Evolutionary conservation across 2,797 vertebrate species (phyloP), one percentile per base, ranked within the genome.

Genomic region (Sciaenops ocellatus): DNA sequence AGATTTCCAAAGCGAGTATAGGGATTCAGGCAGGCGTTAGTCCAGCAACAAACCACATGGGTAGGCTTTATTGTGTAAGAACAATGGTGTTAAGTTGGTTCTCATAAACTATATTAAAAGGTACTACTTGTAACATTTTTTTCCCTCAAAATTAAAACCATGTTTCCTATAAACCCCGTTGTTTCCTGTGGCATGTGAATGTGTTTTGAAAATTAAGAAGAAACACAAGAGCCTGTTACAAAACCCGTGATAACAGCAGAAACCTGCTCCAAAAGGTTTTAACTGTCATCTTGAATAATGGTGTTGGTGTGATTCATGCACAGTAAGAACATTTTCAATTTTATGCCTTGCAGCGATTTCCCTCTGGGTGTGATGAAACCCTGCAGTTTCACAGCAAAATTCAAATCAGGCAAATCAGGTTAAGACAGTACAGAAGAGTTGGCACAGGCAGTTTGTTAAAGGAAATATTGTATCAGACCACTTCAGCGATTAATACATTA

Each of bases 101-200:
- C 89, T 82, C 85, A 84, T 83, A 83, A 85, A 88, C 59, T 64
- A 74, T 77, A 79, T 69, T 85, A 76, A 84, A 38, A 87, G 79
- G 80, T 86, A 77, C 87, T 80, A 86, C 84, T 88, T 88, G 84
- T 84, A 88, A 83, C 77, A 56, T 85, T 86, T 77, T 65, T 73
- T 75, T 38, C 16, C 13, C 46, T 63, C 51, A 62, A 86, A 91
- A 92, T 91, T 66, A 91, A 79, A 46, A 88, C 81, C 87, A 91
- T 54, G 55, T 90, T 90, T 85, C 79, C 67, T 70, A 73, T 90
- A 89, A 90, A 91, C 24, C 42, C 59, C 8, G 26, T 38, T 76
- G 76, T 69, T 86, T 90, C 78, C 89, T 90, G 76, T 76, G 77
- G 76, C 69, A 63, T 82, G 76, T 42, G 42, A 66, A 67, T 62